phyloP scores from a whole-genome alignment of 1,140 invertebrate genomes.

The Zaprionus vittiger region DNA sequence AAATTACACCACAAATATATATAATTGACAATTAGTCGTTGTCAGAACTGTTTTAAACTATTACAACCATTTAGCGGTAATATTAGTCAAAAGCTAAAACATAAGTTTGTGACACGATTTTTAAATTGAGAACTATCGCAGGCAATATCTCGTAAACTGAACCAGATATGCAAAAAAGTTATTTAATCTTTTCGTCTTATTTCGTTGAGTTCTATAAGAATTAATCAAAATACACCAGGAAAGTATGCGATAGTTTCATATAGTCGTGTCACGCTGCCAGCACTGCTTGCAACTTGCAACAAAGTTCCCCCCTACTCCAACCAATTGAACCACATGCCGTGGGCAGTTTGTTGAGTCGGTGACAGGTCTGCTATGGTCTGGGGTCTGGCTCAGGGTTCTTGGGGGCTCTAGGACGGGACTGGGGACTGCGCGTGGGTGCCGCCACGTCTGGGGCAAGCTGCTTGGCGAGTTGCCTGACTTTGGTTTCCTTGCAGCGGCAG shows the following conservation, averaged over 20 bases:
- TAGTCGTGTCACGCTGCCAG: neutral
- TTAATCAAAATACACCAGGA: neutral
- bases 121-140: neutral
- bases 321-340: slow-evolving; percentile 16
- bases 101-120: no score
- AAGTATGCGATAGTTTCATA: neutral
- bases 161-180: neutral
- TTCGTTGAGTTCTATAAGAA: neutral
- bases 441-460: slow-evolving; percentile 34
- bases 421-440: slow-evolving; percentile 46
- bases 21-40: no score
- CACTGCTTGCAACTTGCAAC: neutral
- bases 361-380: slow-evolving; percentile 19
- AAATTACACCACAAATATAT: no score
- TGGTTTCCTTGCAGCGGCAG: slow-evolving; percentile 16
- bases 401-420: neutral
- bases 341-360: slow-evolving; percentile 16
- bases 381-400: neutral
- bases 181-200: neutral
- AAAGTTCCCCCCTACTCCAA: neutral
- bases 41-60: no score
- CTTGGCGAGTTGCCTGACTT: slow-evolving; percentile 15
- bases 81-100: no score
- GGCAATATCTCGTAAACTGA: neutral
- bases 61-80: no score